Conservation (phyloP, 2,888 invertebrate genomes). For the Eristalis intricaria region DNA sequence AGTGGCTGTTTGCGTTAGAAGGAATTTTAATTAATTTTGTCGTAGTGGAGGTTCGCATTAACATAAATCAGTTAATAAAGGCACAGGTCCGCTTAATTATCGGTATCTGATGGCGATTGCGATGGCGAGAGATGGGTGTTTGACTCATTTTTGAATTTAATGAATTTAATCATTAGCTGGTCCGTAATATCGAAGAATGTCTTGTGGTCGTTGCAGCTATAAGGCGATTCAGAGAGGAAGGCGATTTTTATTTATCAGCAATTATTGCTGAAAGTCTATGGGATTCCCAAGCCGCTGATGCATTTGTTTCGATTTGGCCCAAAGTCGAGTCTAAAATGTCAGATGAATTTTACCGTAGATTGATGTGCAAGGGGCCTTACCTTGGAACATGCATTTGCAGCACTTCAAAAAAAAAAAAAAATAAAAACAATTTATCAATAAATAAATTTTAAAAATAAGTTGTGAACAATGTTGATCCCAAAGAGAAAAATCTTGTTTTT, state of each 20-base stretch:
- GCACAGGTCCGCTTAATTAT: slow-evolving; percentile 14
- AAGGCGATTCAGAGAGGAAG: not conserved
- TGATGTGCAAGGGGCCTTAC: too few relatives aligned
- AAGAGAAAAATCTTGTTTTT: too few relatives aligned
- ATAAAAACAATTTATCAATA: too few relatives aligned
- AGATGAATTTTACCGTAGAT: too few relatives aligned
- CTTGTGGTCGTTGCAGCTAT: not conserved
- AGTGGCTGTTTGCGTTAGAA: slow-evolving; percentile 42
- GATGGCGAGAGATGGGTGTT: not conserved
- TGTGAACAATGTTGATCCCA: too few relatives aligned
- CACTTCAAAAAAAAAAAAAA: too few relatives aligned
- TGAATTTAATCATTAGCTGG: not conserved
- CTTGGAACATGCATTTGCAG: too few relatives aligned
- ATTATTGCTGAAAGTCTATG: not conserved
- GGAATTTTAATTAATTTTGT: slow-evolving; percentile 70
- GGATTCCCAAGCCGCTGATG: too few relatives aligned
- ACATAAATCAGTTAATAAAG: slow-evolving; percentile 61
- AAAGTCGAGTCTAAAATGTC: too few relatives aligned
- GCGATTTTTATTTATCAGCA: not conserved
- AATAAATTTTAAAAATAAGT: too few relatives aligned
- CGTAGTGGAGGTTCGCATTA: slow-evolving; percentile 48
- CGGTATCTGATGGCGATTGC: not conserved
- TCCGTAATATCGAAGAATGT: not conserved
- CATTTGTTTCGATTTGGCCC: too few relatives aligned
- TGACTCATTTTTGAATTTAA: not conserved